phyloP scores from a whole-genome alignment of 2,797 vertebrate genomes.

The Danio jaintianensis region DNA sequence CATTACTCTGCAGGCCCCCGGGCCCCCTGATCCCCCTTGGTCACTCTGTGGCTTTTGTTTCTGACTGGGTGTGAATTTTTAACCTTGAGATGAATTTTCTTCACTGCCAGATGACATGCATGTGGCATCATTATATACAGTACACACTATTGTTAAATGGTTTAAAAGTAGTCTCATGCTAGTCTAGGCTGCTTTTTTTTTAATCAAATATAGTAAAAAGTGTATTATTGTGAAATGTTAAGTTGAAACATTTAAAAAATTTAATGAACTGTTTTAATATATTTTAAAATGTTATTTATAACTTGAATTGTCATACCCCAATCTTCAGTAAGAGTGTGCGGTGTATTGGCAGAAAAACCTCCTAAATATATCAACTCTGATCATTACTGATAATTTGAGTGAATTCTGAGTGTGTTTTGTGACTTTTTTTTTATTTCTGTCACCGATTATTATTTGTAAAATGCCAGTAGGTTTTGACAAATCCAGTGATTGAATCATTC shows the following conservation, averaged over 20 bases:
- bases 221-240: not conserved
- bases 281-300: not conserved
- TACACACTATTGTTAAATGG: not conserved
- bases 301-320: not conserved
- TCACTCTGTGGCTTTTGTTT: constrained; percentile 10
- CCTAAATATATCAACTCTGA: too few species aligned
- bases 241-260: not conserved
- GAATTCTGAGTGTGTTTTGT: too few species aligned
- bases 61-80: not conserved
- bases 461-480: too few species aligned
- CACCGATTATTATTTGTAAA: too few species aligned
- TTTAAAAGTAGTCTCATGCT: not conserved
- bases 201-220: not conserved
- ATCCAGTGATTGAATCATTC: too few species aligned
- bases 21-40: constrained; percentile 22
- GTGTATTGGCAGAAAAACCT: too few species aligned
- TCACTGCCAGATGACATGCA: not conserved
- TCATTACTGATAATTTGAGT: too few species aligned
- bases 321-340: too few species aligned
- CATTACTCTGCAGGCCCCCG: constrained; percentile 28
- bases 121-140: not conserved
- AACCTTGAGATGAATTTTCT: constrained; percentile 3
- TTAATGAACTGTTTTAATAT: not conserved
- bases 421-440: too few species aligned
- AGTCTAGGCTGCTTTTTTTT: not conserved